Evolutionary conservation across 1,140 invertebrate genomes (phyloP), one percentile per base, ranked within the genome.

Genomic region (Trichonephila clavipes): DNA sequence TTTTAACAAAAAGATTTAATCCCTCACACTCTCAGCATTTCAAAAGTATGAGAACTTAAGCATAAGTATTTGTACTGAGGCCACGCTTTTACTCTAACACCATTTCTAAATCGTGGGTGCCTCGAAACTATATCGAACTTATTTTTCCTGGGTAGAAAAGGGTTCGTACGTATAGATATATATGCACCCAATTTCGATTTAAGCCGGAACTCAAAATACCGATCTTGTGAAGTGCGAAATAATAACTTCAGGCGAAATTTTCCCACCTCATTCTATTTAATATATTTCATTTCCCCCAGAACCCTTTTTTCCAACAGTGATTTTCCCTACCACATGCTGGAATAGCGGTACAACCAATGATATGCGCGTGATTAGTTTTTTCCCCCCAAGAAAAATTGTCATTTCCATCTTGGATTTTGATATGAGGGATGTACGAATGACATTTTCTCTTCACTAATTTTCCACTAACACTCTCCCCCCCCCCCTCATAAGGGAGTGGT

Each of bases 291-390:
- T 24, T 4, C 3, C 66, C 69, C 69, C 69, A 6, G 69, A 77
- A 77, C 10, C 69, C 69, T 34, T 77, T 72, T 77, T 77, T 72
- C 12, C 69, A 51, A 51, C 69, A 10, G 28, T 77, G 69, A 77
- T 77, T 77, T 77, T 77, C 5, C 58, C 61, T 21, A 64, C 85
- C 83, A n/a, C 83, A 59, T 24, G 58, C 34, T 82, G 58, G 51
- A 86, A 51, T 16, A 59, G 44, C 66, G 16, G 3, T 44, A 77
- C 66, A 51, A 10, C 21, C 44, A 7, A 69, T 86, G 51, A 58
- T 44, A 90, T 81, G 44, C 28, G 44, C 19, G 8, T 90, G 88
- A 90, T 90, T 90, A 90, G 69, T 81, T 90, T 90, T 90, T 90
- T 51, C 34, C 77, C 69, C 40, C 8, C 81, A 21, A 21, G 58